Evolutionary conservation across 2,888 invertebrate genomes (phyloP).

Genomic region (Nebria brevicollis): DNA sequence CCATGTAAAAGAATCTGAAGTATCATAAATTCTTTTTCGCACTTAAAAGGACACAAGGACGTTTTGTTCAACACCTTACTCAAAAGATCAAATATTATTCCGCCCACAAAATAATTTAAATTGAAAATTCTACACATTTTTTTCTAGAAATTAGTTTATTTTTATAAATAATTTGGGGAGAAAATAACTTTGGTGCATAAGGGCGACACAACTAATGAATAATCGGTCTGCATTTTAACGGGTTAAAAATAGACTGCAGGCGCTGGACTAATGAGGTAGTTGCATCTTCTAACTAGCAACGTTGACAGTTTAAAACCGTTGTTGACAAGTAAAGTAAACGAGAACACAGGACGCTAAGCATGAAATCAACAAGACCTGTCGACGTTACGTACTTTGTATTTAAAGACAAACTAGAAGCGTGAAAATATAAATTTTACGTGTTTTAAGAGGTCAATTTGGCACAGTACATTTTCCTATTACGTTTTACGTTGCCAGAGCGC

Average conservation of each 20-base stretch:
- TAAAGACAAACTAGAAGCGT: not conserved
- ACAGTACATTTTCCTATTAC: conserved; percentile 8
- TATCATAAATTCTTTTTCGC: conserved; percentile 20
- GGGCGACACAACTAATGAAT: not conserved
- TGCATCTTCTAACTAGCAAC: not conserved
- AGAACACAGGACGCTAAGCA: not conserved
- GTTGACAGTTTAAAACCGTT: not conserved
- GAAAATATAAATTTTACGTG: not conserved
- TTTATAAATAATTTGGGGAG: no score
- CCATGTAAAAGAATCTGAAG: conserved; percentile 23
- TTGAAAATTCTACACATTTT: no score
- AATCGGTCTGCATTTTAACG: not conserved
- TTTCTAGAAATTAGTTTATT: no score
- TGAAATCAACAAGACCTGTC: conserved; percentile 5
- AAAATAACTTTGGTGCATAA: no score
- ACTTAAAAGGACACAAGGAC: conserved; percentile 26
- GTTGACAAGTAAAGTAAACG: not conserved
- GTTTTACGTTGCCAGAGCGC: not conserved
- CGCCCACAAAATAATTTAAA: not conserved
- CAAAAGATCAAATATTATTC: not conserved
- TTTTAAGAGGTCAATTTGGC: conserved; percentile 8
- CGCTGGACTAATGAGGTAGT: not conserved
- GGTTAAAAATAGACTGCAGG: not conserved
- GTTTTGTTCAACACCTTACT: not conserved
- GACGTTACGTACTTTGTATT: conserved; percentile 7